Evolutionary conservation across 2,888 invertebrate genomes (phyloP).

Genomic region (Sacculina carcini): DNA sequence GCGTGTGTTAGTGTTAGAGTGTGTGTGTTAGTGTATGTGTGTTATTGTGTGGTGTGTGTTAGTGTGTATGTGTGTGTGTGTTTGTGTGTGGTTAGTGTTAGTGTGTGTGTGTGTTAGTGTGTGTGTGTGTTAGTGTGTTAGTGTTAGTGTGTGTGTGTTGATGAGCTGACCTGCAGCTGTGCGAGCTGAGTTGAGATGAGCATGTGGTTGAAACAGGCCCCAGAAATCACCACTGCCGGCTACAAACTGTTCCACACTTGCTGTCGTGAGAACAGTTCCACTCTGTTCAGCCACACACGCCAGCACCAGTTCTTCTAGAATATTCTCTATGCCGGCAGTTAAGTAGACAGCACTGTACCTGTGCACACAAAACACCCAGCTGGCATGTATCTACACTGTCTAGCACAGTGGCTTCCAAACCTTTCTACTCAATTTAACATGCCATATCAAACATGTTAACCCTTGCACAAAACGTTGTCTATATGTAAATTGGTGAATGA

Average conservation of each 20-base stretch:
- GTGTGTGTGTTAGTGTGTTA: no score
- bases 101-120: no score
- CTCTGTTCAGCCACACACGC: conserved; percentile 32
- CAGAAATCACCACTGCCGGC: conserved; percentile 64
- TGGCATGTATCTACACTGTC: not conserved
- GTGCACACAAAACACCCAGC: conserved; percentile 9
- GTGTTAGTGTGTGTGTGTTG: no score
- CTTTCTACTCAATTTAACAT: not conserved
- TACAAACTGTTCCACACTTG: conserved; percentile 52
- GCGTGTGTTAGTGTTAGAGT: no score
- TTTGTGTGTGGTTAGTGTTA: no score
- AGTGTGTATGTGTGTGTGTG: no score
- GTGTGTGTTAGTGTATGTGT: no score
- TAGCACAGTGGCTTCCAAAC: not conserved
- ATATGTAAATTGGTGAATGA: no score
- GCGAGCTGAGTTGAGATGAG: conserved; percentile 64
- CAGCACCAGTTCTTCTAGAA: conserved; percentile 56
- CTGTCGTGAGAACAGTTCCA: conserved; percentile 40
- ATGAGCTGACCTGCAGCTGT: conserved; percentile 53
- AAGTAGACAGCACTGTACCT: conserved; percentile 68
- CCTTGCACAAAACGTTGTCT: no score
- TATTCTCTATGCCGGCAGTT: conserved; percentile 63
- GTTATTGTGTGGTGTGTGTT: no score
- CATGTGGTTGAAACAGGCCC: conserved; percentile 69
- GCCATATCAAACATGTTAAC: no score